Percentiles rank a stretch among this genome's conserved stretches.
These are phyloP conservation scores for Merops nubicus DNA, from an alignment of 2,113 vertebrate genomes.

Conservation along the genomic window DNA sequence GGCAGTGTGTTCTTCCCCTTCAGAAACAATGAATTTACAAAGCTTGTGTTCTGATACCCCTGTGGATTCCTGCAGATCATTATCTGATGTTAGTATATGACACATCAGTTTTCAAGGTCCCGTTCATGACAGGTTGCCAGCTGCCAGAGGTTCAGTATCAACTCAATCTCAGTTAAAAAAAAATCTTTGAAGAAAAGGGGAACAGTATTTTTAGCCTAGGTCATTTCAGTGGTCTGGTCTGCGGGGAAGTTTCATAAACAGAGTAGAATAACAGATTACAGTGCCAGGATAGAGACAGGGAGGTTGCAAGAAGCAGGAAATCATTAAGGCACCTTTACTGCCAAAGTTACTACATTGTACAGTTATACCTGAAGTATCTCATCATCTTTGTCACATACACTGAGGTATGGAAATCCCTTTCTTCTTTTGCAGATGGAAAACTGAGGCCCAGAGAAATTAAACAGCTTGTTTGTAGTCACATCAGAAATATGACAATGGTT, in stretches of 20 bases:
- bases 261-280: not conserved
- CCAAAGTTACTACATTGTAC: not conserved
- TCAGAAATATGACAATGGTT: not conserved
- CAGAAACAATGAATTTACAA: not conserved
- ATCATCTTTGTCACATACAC: not conserved
- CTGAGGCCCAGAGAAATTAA: not conserved
- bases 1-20: not conserved
- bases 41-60: not conserved
- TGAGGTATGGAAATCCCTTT: not conserved
- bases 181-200: not conserved
- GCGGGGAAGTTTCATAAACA: not conserved
- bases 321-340: not conserved
- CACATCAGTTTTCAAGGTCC: not conserved
- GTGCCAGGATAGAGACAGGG: not conserved
- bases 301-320: not conserved
- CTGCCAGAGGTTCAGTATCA: not conserved
- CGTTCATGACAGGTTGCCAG: not conserved
- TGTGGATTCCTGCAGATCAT: not conserved
- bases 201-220: not conserved
- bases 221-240: not conserved
- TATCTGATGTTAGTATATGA: not conserved
- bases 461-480: not conserved
- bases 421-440: not conserved
- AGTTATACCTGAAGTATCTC: not conserved
- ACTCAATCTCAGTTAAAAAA: not conserved